Base-by-base conservation (phyloP, 2,888 invertebrate species). In the Cosmorhoe ocellata region DNA sequence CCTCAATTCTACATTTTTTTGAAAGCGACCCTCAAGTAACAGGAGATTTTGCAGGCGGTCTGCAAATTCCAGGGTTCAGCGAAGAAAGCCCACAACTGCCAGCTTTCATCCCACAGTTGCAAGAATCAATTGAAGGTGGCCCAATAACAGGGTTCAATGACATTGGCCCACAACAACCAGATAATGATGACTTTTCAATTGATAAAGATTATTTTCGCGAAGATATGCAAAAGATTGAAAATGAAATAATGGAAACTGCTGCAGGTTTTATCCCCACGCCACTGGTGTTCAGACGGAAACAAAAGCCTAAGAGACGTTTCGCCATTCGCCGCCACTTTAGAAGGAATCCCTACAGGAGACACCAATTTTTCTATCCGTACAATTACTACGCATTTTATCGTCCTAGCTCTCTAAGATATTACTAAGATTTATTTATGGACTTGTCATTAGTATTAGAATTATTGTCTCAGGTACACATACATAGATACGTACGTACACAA, bases 341-440 rank as follows among this genome's bases (percentile, higher is more conserved):
- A 51, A 71, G 67, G 9, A 77, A 81, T 41, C 83, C 84, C 0
- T 74, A 78, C 55, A 71, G 76, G 42, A 74, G 73, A 58, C 68
- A 71, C 9, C 71, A 74, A 37, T 74, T 66, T 53, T 71, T 65
- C 32, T 77, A 80, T 47, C 83, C 84, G 1, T 81, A 80, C 47
- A 79, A 81, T 2, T 81, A 81, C 51, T 82, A 81, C 42, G 56
- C 71, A 49, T 84, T 68, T 45, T 59, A 82, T 59, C 74, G 72
- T 10, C 84, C 82, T 56, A 79, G 84, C 79, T 84, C 83, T 82
- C 81, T 86, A 74, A 74, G 80, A 69, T 84, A 69, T 71, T 84
- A 79, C 64, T 84, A 74, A 55, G 36, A 55, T 48, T 51, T 47
- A 7, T 6, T n/a, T 51, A 47, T 51, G 54, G 59, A 52, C 59